Evolutionary conservation across 2,888 invertebrate species (phyloP), one percentile per base, ranked within the genome.

Genomic region (Aricia artaxerxes): DNA sequence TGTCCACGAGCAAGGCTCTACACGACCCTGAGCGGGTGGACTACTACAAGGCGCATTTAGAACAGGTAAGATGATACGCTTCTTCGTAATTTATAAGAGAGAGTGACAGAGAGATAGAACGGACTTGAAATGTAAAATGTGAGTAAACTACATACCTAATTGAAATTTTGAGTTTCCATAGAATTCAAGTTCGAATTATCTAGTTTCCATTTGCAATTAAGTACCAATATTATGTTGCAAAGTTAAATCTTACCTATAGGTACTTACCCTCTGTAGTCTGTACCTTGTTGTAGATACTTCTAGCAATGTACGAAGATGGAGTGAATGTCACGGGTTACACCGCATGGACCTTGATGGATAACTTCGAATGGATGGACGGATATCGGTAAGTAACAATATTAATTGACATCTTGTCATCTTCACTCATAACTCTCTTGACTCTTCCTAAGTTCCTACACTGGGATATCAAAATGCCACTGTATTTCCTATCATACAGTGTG

Each of bases 261-360:
- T 16, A 16, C 0, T 57, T n/a, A 9, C 38, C 3, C 61, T 53
- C 40, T 61, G 76, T 64, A 24, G 4, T 53, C 40, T 61, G 76
- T 64, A 24, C 11, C 16, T 49, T 24, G 24, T 49, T 53, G 6
- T 81, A 89, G 89, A 81, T 88, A 1, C 81, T 87, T 49, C 79
- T 87, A 6, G 85, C 88, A 0, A 88, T 89, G 1, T 79, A 85
- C 5, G 90, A 95, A 82, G 95, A 96, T 85, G 94, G 92, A 1
- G 95, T 95, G 75, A 95, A 95, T 82, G 90, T 96, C 2, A 91
- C 91, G 13, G 96, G 96, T 0, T 97, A 97, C 87, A 95, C 96
- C 7, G 95, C 95, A 72, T 97, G 97, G 97, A 96, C 96, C 77
- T 88, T 97, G 73, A 95, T 97, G 95, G 97, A 97, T 86, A 96